A percentile compares a stretch with the other conserved stretches of the same genome.
Evolutionary conservation across 2,888 invertebrate genomes (phyloP).

Genomic region (Coleophora deauratella): DNA sequence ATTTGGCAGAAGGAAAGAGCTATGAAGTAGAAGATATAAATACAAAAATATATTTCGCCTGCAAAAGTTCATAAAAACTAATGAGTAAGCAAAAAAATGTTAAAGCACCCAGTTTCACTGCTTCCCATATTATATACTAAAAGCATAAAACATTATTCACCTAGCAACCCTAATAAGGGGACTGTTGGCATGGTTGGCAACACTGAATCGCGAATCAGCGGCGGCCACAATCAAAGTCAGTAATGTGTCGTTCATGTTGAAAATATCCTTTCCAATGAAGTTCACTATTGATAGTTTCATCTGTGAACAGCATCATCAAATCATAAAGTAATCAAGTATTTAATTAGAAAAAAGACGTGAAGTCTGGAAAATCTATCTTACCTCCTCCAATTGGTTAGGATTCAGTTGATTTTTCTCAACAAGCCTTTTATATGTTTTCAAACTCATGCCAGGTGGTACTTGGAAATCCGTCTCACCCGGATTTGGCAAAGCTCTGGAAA

Average conservation of each 20-base stretch:
- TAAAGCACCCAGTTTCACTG: too few relatives aligned
- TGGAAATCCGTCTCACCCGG: constrained; percentile 66
- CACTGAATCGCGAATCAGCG: constrained; percentile 90
- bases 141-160: constrained; percentile 53
- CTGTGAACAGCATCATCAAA: constrained; percentile 26
- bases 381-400: constrained; percentile 88
- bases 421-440: constrained; percentile 83
- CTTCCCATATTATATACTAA: too few relatives aligned
- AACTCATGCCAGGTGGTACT: constrained; percentile 85
- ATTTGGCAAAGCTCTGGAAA: constrained; percentile 65
- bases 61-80: too few relatives aligned
- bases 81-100: too few relatives aligned
- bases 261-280: constrained; percentile 85
- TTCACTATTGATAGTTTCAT: constrained; percentile 77
- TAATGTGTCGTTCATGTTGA: constrained; percentile 82
- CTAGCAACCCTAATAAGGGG: constrained; percentile 86
- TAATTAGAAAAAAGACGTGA: neutral
- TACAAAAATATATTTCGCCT: too few relatives aligned
- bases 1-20: too few relatives aligned
- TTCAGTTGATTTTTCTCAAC: constrained; percentile 80
- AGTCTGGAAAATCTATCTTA: too few relatives aligned
- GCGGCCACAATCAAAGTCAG: constrained; percentile 88
- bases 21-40: too few relatives aligned
- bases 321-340: neutral
- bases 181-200: constrained; percentile 90